Evolutionary conservation across 2,113 vertebrate genomes (phyloP).

Genomic region (Dipodomys stephensi): DNA sequence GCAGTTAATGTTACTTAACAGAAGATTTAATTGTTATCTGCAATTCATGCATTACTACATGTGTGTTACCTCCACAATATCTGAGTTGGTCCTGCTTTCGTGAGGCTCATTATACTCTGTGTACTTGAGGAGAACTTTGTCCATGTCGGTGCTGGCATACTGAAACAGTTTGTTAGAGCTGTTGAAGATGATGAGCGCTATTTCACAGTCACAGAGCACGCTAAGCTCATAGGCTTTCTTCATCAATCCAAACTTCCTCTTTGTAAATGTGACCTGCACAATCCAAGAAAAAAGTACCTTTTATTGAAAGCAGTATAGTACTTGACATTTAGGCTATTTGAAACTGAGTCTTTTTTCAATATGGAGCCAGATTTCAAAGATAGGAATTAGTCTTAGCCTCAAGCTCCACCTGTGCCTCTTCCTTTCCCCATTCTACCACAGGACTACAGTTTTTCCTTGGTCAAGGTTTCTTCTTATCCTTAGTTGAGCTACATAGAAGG

Average conservation of each 20-base stretch:
- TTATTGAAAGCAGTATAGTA: constrained; percentile 26
- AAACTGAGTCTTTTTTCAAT: background rate
- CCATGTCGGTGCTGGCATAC: constrained; percentile 99
- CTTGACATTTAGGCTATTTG: background rate
- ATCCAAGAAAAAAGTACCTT: constrained; percentile 57
- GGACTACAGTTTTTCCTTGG: background rate
- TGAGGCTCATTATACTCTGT: constrained; percentile 99
- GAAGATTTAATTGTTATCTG: constrained; percentile 54
- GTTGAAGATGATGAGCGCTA: constrained; percentile 99
- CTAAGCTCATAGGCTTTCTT: constrained; percentile 99
- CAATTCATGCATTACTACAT: constrained; percentile 1
- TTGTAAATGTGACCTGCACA: constrained; percentile 98
- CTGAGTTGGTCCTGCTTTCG: constrained; percentile 99
- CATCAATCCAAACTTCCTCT: constrained; percentile 99
- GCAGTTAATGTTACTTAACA: background rate
- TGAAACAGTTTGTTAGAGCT: constrained; percentile 99
- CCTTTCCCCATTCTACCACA: background rate
- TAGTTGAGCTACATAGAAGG: background rate
- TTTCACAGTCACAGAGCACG: constrained; percentile 99
- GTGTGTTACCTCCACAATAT: constrained; percentile 98
- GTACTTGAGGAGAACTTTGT: constrained; percentile 99
- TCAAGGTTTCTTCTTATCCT: background rate
- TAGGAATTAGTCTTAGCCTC: background rate
- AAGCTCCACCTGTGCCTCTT: background rate
- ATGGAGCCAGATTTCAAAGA: background rate